phyloP scores from a whole-genome alignment of 2,888 invertebrate species.

The Drosophila planitibia region DNA sequence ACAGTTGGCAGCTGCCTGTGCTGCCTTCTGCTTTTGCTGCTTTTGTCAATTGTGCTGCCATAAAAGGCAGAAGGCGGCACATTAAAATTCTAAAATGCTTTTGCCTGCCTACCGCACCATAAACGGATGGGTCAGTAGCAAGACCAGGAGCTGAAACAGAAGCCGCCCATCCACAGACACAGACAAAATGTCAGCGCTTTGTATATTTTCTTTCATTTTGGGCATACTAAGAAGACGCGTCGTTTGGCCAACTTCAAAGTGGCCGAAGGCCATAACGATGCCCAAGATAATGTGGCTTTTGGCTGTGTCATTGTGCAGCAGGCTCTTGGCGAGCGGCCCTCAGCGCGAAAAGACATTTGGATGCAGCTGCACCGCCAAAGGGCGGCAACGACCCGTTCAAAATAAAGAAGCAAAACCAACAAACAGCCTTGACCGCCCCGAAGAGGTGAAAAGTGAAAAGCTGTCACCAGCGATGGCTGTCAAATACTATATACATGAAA shows the following conservation, averaged over 20 bases:
- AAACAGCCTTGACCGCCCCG: conserved; percentile 65
- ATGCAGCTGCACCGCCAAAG: conserved; percentile 53
- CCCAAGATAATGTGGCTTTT: conserved; percentile 44
- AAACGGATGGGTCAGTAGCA: conserved; percentile 46
- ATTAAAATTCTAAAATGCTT: conserved; percentile 81
- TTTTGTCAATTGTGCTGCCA: conserved; percentile 70
- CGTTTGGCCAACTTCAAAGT: conserved; percentile 52
- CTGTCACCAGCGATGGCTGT: conserved; percentile 62
- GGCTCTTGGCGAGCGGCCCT: conserved; percentile 12
- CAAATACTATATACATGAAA: conserved; percentile 48
- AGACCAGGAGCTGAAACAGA: conserved; percentile 16
- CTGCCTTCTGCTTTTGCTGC: conserved; percentile 10
- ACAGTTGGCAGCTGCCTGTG: conserved; percentile 70
- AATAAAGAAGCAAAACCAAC: conserved; percentile 1
- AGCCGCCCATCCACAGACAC: conserved; percentile 18
- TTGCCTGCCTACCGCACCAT: conserved; percentile 66
- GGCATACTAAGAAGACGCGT: conserved; percentile 30
- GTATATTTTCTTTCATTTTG: conserved; percentile 20
- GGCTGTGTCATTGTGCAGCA: conserved; percentile 22
- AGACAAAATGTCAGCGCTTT: conserved; percentile 56
- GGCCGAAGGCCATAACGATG: conserved; percentile 62
- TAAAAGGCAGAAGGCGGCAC: conserved; percentile 79
- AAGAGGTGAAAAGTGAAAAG: conserved; percentile 76
- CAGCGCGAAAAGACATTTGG: conserved; percentile 39
- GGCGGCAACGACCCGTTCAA: not conserved